phyloP scores from a whole-genome alignment of 1,140 invertebrate genomes.

The Thrips palmi region DNA sequence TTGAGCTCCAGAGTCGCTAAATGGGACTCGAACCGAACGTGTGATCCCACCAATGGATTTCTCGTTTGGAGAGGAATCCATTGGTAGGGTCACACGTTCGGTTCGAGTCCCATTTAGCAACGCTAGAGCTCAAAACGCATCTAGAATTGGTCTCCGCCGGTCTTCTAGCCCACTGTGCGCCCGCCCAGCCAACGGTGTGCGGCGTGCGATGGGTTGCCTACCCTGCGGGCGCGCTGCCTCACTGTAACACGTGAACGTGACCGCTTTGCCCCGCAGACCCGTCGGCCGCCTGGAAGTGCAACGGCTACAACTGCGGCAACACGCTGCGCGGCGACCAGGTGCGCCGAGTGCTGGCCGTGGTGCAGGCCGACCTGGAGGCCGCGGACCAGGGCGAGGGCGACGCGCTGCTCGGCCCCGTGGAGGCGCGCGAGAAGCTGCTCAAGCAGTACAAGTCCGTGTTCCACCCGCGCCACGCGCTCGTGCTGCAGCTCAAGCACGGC shows the following conservation, averaged over 20 bases:
- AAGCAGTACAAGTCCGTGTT: constrained; percentile 42
- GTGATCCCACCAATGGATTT: no score
- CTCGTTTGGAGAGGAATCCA: no score
- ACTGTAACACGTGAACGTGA: no score
- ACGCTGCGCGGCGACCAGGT: constrained; percentile 35
- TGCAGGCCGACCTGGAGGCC: constrained; percentile 39
- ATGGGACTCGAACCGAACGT: no score
- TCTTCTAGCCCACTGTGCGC: no score
- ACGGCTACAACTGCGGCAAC: constrained; percentile 45
- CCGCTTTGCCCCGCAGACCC: no score
- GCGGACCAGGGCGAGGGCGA: constrained; percentile 25
- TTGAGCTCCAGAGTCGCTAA: no score
- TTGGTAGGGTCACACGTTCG: no score
- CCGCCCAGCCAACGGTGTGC: background rate
- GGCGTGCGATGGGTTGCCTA: background rate
- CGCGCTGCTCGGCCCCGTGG: constrained; percentile 24
- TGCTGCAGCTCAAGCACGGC: constrained; percentile 32
- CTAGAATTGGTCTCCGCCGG: background rate
- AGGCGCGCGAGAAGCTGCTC: constrained; percentile 36
- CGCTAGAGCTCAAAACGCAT: no score
- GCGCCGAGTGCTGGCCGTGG: constrained; percentile 28
- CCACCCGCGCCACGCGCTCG: constrained; percentile 51
- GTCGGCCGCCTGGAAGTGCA: constrained; percentile 49
- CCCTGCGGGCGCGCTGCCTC: no score
- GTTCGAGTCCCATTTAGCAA: no score